phyloP scores from a whole-genome alignment of 1,140 invertebrate genomes.

The Anthonomus grandis region DNA sequence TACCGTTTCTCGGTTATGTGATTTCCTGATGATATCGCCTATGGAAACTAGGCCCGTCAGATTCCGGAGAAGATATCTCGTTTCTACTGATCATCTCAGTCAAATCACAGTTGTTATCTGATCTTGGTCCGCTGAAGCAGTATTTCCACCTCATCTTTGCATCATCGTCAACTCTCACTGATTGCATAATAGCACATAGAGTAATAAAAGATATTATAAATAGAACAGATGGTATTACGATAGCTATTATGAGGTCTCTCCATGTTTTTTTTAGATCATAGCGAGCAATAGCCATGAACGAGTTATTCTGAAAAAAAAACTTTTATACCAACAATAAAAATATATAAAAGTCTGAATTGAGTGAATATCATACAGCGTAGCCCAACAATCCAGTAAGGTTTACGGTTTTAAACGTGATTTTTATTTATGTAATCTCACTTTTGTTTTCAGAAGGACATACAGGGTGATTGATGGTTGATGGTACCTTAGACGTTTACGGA shows the following conservation, averaged over 20 bases:
- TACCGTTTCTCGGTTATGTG: no score
- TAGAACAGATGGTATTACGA: constrained; percentile 72
- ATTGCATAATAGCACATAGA: constrained; percentile 78
- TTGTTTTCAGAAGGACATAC: no score
- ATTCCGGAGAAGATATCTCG: constrained; percentile 42
- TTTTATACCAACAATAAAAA: no score
- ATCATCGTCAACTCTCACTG: constrained; percentile 85
- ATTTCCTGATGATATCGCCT: no score
- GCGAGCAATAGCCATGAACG: constrained; percentile 64
- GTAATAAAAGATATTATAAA: constrained; percentile 83
- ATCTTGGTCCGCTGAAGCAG: constrained; percentile 51
- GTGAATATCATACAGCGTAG: no score
- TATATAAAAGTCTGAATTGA: no score
- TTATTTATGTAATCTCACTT: no score
- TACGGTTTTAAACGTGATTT: no score
- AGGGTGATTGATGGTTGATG: no score
- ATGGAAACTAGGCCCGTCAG: constrained; percentile 29
- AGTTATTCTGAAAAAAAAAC: constrained; percentile 44
- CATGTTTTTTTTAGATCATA: constrained; percentile 76
- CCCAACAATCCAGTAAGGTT: no score
- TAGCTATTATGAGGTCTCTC: constrained; percentile 75
- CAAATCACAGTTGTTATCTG: constrained; percentile 32
- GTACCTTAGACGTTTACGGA: no score
- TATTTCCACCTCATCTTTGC: constrained; percentile 85
- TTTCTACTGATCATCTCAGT: constrained; percentile 45